Conservation (phyloP, 2,797 vertebrate species). For the Chloroceryle inda region DNA sequence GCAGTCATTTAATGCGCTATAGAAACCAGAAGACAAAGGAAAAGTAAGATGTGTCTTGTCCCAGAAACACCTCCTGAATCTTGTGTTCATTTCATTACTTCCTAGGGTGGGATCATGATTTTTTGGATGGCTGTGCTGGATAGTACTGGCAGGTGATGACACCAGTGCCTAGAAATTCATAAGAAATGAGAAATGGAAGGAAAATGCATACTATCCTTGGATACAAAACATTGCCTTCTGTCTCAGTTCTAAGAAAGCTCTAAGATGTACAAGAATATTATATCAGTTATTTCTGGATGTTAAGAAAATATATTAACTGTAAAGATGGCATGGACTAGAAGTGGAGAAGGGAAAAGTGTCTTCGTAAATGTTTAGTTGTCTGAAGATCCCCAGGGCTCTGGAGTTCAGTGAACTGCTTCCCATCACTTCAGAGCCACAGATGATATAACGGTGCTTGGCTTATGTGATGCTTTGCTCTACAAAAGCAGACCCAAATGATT, state of each 20-base stretch:
- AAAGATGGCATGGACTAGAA: neutral
- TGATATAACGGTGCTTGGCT: neutral
- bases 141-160: slow-evolving; percentile 4
- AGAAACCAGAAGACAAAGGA: neutral
- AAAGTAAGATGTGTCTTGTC: neutral
- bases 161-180: neutral
- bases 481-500: neutral
- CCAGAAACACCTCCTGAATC: neutral
- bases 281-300: neutral
- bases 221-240: neutral
- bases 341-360: neutral
- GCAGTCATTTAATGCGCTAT: neutral
- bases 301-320: neutral
- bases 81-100: neutral
- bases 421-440: neutral
- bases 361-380: neutral
- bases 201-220: neutral
- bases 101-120: neutral
- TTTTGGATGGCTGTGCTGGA: neutral
- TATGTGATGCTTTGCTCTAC: neutral
- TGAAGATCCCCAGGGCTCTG: neutral
- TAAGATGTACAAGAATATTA: neutral
- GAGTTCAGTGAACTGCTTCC: neutral
- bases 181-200: neutral
- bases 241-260: neutral